Conservation (phyloP, 2,797 vertebrate species). For the Balearica regulorum region DNA sequence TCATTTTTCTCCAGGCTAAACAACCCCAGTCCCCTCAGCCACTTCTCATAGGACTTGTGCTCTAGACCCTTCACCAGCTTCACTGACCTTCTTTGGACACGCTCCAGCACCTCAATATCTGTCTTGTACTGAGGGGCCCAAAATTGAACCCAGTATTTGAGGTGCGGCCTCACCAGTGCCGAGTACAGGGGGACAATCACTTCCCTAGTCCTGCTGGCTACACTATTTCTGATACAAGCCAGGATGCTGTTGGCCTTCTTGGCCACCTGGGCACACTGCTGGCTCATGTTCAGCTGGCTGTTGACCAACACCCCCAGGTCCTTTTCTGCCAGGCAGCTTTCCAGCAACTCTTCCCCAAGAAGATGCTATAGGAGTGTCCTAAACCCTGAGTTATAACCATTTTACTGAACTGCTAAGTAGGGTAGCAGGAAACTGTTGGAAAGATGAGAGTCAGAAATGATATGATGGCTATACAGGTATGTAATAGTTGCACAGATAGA, state of each 20-base stretch:
- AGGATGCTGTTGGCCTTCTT: not conserved
- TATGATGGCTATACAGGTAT: not conserved
- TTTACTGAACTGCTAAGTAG: not conserved
- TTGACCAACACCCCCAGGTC: accelerated
- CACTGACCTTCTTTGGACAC: accelerated
- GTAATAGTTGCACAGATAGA: not conserved
- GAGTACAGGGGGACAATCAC: no score
- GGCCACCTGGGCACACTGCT: not conserved
- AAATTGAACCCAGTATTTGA: no score
- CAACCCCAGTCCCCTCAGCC: not conserved
- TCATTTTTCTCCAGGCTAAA: not conserved
- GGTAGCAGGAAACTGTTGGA: not conserved
- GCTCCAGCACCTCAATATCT: not conserved
- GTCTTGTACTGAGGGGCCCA: not conserved
- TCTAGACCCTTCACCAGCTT: not conserved
- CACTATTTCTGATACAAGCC: no score
- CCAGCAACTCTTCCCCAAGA: not conserved
- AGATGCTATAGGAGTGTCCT: not conserved
- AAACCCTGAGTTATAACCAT: not conserved
- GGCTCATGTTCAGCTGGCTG: accelerated
- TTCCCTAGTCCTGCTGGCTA: no score
- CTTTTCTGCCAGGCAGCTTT: not conserved
- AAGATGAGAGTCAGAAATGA: not conserved
- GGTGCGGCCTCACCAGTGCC: no score
- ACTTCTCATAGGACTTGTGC: not conserved